Evolutionary conservation across 2,113 vertebrate genomes (phyloP), one percentile per base, ranked within the genome.

Genomic region (Labeo catla): DNA sequence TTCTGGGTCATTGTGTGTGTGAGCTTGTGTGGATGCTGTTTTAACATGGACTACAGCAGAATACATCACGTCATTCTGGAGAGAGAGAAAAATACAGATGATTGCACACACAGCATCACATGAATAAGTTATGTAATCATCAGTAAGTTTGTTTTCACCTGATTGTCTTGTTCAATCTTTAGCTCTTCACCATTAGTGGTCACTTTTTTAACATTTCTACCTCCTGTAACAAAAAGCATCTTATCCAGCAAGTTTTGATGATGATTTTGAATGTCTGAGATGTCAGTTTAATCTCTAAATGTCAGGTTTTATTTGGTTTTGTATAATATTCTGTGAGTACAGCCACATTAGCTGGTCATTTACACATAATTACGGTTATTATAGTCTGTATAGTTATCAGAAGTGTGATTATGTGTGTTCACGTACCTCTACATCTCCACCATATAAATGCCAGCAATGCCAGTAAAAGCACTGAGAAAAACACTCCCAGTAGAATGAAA

Each of bases 381-480:
- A 39, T 39, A 39, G n/a, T 39, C 4, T 2, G 39, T 39, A 39
- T 39, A 39, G 57, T 59, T 43, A 70, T 39, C 4, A 43, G 34
- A 70, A 21, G 4, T 70, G 74, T 34, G 7, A 76, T 50, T 15
- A 4, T 8, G 21, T 45, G 3, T 81, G 78, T 76, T 76, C 21
- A 15, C 47, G 16, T 81, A 81, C 78, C 78, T 81, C n/a, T 81
- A 11, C 2, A 65, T 28, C 78, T 81, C 78, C 59, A 81, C 12
- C 9, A 45, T 61, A 81, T 65, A 28, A 81, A 65, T 13, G 9
- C 36, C 19, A 59, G 76, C n/a, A 79, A 61, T 15, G 8, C 11
- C 39, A 81, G 78, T 65, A 47, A 28, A 21, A 49, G 13, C 0
- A 63, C n/a, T 28, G 39, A 81, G 78, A 47, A n/a, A 65, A 81